Evolutionary conservation across 2,113 vertebrate genomes (phyloP).

Genomic region (Phodopus roborovskii): DNA sequence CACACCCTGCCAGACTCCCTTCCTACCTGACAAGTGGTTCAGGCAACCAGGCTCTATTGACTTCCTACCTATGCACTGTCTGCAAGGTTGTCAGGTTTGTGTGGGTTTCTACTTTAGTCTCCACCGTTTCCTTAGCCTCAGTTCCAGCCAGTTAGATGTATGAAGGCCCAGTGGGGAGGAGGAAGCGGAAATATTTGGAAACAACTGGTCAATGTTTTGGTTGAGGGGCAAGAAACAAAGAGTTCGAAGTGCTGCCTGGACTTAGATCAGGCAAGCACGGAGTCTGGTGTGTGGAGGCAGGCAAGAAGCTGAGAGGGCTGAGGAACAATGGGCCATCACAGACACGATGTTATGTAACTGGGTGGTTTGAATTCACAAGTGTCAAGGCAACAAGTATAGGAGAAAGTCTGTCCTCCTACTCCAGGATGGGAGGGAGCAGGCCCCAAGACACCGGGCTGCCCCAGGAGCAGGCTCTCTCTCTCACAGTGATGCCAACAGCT

Average conservation of each 20-base stretch:
- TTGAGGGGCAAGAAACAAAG: not conserved
- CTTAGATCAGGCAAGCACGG: conserved; percentile 35
- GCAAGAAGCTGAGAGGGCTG: conserved; percentile 41
- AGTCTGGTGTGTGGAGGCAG: not conserved
- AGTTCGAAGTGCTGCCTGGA: not conserved
- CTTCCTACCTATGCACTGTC: not conserved
- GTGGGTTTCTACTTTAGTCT: not conserved
- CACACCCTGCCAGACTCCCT: not conserved
- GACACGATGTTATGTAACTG: conserved; percentile 64
- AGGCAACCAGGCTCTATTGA: not conserved
- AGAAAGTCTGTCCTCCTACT: conserved; percentile 36
- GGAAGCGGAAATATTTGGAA: conserved; percentile 53
- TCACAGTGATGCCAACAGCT: not conserved
- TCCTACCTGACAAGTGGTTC: not conserved
- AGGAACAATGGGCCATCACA: conserved; percentile 63
- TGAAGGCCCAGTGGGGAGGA: not conserved
- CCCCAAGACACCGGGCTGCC: not conserved
- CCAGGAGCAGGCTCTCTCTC: not conserved
- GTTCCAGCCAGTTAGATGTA: not conserved
- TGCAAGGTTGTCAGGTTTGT: rapidly evolving
- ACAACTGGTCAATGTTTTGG: not conserved
- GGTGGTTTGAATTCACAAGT: conserved; percentile 75
- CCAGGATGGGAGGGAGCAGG: not conserved
- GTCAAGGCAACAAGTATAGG: conserved; percentile 71
- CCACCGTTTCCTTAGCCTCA: not conserved